Evolutionary conservation across 2,888 invertebrate species (phyloP).

Genomic region (Belgica antarctica): DNA sequence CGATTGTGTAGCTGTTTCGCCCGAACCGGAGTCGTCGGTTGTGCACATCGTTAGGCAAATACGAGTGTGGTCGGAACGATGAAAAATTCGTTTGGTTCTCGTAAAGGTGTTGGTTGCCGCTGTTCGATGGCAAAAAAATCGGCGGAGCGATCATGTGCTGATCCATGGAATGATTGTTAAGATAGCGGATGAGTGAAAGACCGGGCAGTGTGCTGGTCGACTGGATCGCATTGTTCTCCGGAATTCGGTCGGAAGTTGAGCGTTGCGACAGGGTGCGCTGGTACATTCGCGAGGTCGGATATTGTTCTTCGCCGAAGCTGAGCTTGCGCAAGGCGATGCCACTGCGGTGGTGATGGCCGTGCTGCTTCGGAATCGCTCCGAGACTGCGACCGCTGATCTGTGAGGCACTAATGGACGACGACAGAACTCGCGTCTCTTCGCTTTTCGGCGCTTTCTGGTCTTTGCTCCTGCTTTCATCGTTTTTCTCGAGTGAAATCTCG

Average conservation of each 20-base stretch:
- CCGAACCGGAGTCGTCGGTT: slow-evolving; percentile 26
- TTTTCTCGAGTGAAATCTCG: not conserved
- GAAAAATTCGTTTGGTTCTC: slow-evolving; percentile 26
- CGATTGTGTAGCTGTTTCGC: slow-evolving; percentile 32
- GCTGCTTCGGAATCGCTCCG: slow-evolving; percentile 49
- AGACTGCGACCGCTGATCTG: slow-evolving; percentile 45
- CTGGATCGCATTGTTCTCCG: slow-evolving; percentile 49
- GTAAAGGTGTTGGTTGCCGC: slow-evolving; percentile 19
- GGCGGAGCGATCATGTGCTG: slow-evolving; percentile 52
- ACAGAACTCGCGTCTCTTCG: slow-evolving; percentile 30
- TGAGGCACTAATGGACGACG: slow-evolving; percentile 40
- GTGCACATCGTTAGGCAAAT: slow-evolving; percentile 1
- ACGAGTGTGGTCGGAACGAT: slow-evolving; percentile 30
- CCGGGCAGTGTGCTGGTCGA: slow-evolving; percentile 51
- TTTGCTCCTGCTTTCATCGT: not conserved
- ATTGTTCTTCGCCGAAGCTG: slow-evolving; percentile 42
- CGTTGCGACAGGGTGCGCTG: slow-evolving; percentile 38
- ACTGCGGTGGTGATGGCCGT: slow-evolving; percentile 53
- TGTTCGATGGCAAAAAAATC: slow-evolving; percentile 31
- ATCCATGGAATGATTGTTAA: slow-evolving; percentile 49
- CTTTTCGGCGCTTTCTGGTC: slow-evolving; percentile 28
- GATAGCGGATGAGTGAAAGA: slow-evolving; percentile 31
- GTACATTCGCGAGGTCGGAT: slow-evolving; percentile 34
- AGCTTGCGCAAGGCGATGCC: slow-evolving; percentile 30
- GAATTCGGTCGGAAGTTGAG: slow-evolving; percentile 45